Conservation (phyloP, 92 coral and sea anemone genomes). For the Parazoanthus darwini region DNA sequence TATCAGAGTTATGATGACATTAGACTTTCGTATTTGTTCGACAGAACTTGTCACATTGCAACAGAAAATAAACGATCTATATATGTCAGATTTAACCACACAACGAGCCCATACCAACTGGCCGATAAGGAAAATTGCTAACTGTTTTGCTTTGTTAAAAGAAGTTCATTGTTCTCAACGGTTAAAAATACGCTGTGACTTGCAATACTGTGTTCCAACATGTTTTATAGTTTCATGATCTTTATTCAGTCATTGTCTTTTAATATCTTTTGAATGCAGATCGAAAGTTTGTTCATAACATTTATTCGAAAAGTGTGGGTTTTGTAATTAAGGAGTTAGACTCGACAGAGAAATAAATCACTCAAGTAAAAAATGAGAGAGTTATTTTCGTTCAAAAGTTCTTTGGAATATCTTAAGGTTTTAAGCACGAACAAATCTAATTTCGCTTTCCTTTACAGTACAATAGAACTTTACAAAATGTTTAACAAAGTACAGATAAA, state of each 20-base stretch:
- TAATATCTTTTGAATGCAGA: slow-evolving; percentile 20
- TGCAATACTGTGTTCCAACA: not conserved
- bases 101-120: not conserved
- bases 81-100: slow-evolving; percentile 27
- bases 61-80: slow-evolving; percentile 1
- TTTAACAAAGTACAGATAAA: slow-evolving; percentile 10
- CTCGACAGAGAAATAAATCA: not conserved
- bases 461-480: slow-evolving; percentile 7
- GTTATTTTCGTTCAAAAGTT: not conserved
- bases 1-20: slow-evolving; percentile 25
- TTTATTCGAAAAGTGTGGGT: not conserved
- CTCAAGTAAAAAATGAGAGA: not conserved
- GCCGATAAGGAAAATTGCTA: not conserved
- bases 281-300: slow-evolving; percentile 6
- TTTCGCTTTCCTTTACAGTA: slow-evolving; percentile 10
- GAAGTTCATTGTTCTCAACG: not conserved
- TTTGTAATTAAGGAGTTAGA: not conserved
- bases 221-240: not conserved
- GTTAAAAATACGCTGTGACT: slow-evolving; percentile 1
- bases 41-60: slow-evolving; percentile 30
- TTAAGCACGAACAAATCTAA: not conserved
- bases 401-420: not conserved
- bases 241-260: not conserved
- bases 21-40: slow-evolving; percentile 16
- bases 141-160: slow-evolving; percentile 26